phyloP scores from a whole-genome alignment of 2,888 invertebrate species.

The Octodonta nipae region DNA sequence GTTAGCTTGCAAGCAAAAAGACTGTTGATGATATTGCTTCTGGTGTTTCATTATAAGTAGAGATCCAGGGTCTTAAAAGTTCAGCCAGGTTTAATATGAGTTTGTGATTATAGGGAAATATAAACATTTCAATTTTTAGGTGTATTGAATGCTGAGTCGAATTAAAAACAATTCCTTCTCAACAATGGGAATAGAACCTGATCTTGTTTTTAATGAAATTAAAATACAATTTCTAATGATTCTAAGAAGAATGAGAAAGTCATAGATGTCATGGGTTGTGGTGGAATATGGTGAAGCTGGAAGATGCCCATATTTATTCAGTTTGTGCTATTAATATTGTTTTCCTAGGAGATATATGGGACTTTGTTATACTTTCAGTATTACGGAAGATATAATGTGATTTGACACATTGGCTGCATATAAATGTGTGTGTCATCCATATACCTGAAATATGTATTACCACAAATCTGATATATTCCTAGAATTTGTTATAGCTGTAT shows the following conservation, averaged over 20 bases:
- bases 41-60: neutral
- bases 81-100: too few relatives aligned
- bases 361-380: neutral
- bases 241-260: neutral
- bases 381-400: neutral
- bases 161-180: neutral
- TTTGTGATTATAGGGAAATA: neutral
- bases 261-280: neutral
- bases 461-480: too few relatives aligned
- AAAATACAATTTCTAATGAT: neutral
- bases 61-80: constrained; percentile 1
- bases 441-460: too few relatives aligned
- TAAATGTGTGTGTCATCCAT: neutral
- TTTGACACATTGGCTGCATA: too few relatives aligned
- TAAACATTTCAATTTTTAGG: constrained; percentile 1
- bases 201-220: too few relatives aligned
- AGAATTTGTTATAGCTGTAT: too few relatives aligned
- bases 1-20: neutral
- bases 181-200: too few relatives aligned
- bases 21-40: constrained; percentile 1
- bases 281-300: constrained; percentile 1
- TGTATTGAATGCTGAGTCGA: neutral
- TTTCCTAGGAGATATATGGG: neutral
- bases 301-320: too few relatives aligned
- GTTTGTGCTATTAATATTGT: neutral